Conservation (phyloP, 2,113 vertebrate genomes). For the Onychostoma macrolepis region DNA sequence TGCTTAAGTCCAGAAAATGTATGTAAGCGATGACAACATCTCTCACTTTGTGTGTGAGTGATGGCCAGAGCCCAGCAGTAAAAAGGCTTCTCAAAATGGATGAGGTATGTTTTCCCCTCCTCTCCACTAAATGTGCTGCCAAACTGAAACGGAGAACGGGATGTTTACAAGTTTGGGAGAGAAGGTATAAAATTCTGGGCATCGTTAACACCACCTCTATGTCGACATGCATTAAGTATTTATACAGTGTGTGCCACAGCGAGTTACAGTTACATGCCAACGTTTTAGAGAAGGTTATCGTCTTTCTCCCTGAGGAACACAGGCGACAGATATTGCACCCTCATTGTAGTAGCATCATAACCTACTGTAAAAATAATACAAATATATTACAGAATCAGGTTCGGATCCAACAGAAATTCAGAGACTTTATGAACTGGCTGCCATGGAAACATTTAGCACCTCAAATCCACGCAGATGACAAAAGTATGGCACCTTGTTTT, state of each 20-base stretch:
- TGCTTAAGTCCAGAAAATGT: neutral
- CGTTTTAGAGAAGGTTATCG: conserved; percentile 73
- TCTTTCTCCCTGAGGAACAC: conserved; percentile 74
- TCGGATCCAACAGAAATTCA: neutral
- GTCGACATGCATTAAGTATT: conserved; percentile 80
- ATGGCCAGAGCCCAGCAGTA: conserved; percentile 58
- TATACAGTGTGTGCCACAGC: conserved; percentile 78
- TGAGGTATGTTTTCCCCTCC: conserved; percentile 65
- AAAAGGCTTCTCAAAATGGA: conserved; percentile 61
- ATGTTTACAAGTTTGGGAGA: conserved; percentile 69
- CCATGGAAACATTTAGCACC: conserved; percentile 49
- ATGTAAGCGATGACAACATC: neutral
- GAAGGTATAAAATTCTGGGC: conserved; percentile 76
- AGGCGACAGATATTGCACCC: conserved; percentile 52
- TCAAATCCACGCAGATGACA: conserved; percentile 47
- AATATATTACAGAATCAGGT: neutral
- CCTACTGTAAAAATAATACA: neutral
- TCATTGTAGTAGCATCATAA: conserved; percentile 22
- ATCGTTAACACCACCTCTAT: conserved; percentile 75
- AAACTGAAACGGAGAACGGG: conserved; percentile 66
- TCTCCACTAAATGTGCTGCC: conserved; percentile 65
- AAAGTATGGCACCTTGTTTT: conserved; percentile 57
- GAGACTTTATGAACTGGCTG: conserved; percentile 33
- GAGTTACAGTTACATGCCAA: conserved; percentile 80
- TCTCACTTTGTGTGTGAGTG: conserved; percentile 52